phyloP scores from a whole-genome alignment of 2,888 invertebrate species.

The Gastrophysa polygoni region DNA sequence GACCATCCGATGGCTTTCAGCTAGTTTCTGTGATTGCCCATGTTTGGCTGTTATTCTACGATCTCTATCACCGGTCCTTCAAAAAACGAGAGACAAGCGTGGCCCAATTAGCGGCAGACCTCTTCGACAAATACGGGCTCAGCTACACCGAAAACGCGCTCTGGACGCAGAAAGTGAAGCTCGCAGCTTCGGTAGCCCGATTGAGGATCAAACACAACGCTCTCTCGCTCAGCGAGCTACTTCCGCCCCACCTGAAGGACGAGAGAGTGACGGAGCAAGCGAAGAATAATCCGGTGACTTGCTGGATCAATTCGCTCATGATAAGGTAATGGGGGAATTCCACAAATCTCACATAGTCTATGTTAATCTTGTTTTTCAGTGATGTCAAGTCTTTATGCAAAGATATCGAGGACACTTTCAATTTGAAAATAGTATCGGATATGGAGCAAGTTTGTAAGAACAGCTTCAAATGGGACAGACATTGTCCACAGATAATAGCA shows the following conservation, averaged over 20 bases:
- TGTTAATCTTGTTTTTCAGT: conserved; percentile 28
- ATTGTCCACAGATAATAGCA: conserved; percentile 62
- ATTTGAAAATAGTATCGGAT: conserved; percentile 43
- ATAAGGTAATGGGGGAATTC: too few relatives aligned
- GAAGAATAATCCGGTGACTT: conserved; percentile 66
- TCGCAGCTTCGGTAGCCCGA: conserved; percentile 79
- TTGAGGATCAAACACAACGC: conserved; percentile 75
- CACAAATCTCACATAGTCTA: too few relatives aligned
- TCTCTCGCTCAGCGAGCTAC: conserved; percentile 68
- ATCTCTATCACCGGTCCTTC: conserved; percentile 70
- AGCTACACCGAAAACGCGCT: conserved; percentile 67
- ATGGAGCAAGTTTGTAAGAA: conserved; percentile 39
- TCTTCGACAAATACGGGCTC: conserved; percentile 50
- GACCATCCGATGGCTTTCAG: too few relatives aligned
- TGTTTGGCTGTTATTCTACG: conserved; percentile 74
- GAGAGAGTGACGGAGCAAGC: conserved; percentile 67
- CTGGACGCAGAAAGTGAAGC: conserved; percentile 68
- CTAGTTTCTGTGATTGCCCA: conserved; percentile 41
- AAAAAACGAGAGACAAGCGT: conserved; percentile 51
- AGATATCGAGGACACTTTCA: conserved; percentile 45
- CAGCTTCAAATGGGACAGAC: conserved; percentile 54
- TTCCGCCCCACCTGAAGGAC: conserved; percentile 75
- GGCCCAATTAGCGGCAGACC: conserved; percentile 40
- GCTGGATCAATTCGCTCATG: conserved; percentile 81
- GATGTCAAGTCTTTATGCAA: conserved; percentile 45